Base-by-base conservation (phyloP, 2,888 invertebrate genomes). In the Lycocerus yunnanus region DNA sequence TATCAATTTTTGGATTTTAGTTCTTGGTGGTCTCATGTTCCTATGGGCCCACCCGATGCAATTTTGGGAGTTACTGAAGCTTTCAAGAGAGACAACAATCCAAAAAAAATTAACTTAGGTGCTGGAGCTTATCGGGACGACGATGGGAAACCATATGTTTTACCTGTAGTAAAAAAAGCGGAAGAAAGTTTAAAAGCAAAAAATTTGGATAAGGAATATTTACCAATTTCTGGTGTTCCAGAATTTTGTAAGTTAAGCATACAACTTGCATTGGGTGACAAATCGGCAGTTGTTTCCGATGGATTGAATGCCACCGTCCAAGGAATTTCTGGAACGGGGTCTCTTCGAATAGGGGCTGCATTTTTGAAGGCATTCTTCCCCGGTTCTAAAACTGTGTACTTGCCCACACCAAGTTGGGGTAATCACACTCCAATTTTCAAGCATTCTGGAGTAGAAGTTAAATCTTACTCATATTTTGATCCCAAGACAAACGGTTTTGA, bases 21-120 rank as follows among this genome's bases (percentile, higher is more conserved):
- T 84, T 92, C 94, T 81, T 96, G 94, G 93, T 97, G 96, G 94
- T 88, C 91, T 74, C 92, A 94, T 85, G 97, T 99, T 9, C 92
- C 93, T 85, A 95, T 98, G 96, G 99, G 98, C 4, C 99, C 99
- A 15, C 99, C 99, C 5, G 99, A 99, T 90, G 95, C 96, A 18
- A 99, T 99, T 88, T 89, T 99, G 68, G 99, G 99, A 58, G 95
- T 99, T 60, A 95, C 98, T 0, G 99, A 99, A 87, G 99, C 99
- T 0, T 99, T 90, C 88, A 98, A 97, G 86, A 92, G 89, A 76
- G 99, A 99, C 86, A 89, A 90, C 2, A 94, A 97, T 86, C 92
- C 97, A 0, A 96, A 96, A 81, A 99, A 99, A 88, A 95, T 99
- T 78, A 99, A 99, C 88, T 91, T 99, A 68, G 98, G 98, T 75